Evolutionary conservation across 2,888 invertebrate species (phyloP).

Genomic region (Cheilosia impressa): DNA sequence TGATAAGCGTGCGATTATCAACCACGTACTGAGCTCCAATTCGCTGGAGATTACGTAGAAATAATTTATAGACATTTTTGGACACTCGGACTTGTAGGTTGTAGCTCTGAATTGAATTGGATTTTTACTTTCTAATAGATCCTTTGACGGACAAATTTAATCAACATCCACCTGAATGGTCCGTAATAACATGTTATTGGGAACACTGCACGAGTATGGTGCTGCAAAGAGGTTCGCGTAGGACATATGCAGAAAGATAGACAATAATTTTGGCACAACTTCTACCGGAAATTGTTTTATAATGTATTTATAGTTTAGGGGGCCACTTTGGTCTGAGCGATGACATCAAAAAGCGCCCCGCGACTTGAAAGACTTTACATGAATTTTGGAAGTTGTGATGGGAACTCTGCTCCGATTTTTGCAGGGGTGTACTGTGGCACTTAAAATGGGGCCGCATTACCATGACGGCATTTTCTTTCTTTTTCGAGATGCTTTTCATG

Average conservation of each 20-base stretch:
- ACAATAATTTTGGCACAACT: conserved; percentile 65
- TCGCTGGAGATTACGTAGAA: conserved; percentile 42
- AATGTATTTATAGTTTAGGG: conserved; percentile 78
- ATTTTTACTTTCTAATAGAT: conserved; percentile 9
- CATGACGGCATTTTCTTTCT: no score
- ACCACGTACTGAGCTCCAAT: conserved; percentile 43
- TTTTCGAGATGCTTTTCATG: no score
- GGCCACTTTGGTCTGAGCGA: conserved; percentile 50
- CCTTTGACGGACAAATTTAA: conserved; percentile 66
- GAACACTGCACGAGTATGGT: conserved; percentile 13
- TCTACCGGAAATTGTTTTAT: conserved; percentile 79
- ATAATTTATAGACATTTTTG: conserved; percentile 11
- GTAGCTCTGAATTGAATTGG: not conserved
- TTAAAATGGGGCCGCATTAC: no score
- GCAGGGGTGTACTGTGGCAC: conserved; percentile 30
- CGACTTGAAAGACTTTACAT: conserved; percentile 21
- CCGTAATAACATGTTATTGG: conserved; percentile 51
- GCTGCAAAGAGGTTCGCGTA: not conserved
- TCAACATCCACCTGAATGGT: conserved; percentile 66
- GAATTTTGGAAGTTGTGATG: conserved; percentile 14
- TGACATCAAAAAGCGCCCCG: conserved; percentile 52
- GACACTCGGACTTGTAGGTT: conserved; percentile 1
- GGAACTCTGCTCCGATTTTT: not conserved
- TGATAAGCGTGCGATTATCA: conserved; percentile 26
- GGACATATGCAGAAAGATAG: conserved; percentile 44